Evolutionary conservation across 2,113 vertebrate genomes (phyloP).

Genomic region (Mesocricetus auratus): DNA sequence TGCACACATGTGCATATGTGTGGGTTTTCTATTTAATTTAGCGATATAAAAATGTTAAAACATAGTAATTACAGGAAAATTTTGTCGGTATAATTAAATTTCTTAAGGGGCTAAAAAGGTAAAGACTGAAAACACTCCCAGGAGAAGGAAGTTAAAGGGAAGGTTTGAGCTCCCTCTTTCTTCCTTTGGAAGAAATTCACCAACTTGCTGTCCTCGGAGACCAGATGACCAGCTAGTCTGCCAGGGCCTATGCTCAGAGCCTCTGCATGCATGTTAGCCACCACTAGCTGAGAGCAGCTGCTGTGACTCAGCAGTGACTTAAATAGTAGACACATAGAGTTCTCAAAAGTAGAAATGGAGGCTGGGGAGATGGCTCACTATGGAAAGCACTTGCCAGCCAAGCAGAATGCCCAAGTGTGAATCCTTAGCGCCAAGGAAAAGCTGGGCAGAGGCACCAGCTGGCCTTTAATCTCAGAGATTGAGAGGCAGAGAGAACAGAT

Average conservation of each 20-base stretch:
- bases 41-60: constrained; percentile 56
- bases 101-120: constrained; percentile 48
- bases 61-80: constrained; percentile 64
- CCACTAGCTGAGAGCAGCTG: background rate
- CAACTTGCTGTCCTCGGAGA: background rate
- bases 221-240: background rate
- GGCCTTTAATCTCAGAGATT: background rate
- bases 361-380: background rate
- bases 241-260: background rate
- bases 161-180: constrained; percentile 86
- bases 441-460: background rate
- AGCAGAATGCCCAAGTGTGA: background rate
- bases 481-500: background rate
- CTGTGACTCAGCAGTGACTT: constrained; percentile 48
- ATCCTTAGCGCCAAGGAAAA: background rate
- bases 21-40: constrained; percentile 57
- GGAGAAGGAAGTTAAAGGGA: constrained; percentile 60
- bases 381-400: background rate
- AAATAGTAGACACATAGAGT: background rate
- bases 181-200: constrained; percentile 76
- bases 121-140: constrained; percentile 46
- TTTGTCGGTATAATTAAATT: constrained; percentile 76
- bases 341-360: background rate
- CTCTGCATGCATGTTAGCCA: background rate
- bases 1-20: background rate